These are phyloP conservation scores for Hypotaenidia philippensis DNA, from an alignment of 2,797 vertebrate species.

Conservation along the genomic window DNA sequence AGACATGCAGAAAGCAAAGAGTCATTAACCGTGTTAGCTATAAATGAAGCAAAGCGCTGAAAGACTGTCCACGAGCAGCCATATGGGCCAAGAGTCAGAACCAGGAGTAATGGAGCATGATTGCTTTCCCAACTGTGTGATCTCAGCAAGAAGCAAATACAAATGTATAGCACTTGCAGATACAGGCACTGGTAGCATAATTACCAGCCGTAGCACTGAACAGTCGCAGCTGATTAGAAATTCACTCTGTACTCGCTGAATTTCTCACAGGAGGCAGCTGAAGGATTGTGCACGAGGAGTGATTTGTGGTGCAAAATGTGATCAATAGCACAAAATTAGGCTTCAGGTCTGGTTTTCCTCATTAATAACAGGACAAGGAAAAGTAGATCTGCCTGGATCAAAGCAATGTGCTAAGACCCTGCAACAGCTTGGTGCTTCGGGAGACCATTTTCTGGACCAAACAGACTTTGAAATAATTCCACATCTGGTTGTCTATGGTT, in stretches of 20 bases:
- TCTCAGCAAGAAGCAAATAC: constrained; percentile 56
- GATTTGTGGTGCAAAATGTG: constrained; percentile 45
- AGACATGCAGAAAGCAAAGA: constrained; percentile 29
- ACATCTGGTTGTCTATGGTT: background rate
- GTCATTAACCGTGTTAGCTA: constrained; percentile 25
- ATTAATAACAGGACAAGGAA: constrained; percentile 23
- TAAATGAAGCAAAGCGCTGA: constrained; percentile 3
- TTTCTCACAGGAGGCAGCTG: constrained; percentile 46
- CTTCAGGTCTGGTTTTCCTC: constrained; percentile 32
- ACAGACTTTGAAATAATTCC: constrained; percentile 2
- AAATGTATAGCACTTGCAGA: constrained; percentile 35
- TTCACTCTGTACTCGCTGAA: constrained; percentile 18
- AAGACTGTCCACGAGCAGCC: constrained; percentile 1
- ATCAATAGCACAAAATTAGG: constrained; percentile 49
- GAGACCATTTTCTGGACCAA: constrained; percentile 10
- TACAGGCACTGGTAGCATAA: constrained; percentile 39
- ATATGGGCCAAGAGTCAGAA: constrained; percentile 56
- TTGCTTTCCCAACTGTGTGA: constrained; percentile 25
- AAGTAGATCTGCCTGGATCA: background rate
- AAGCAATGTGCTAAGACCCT: background rate
- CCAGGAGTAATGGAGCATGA: constrained; percentile 50
- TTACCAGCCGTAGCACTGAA: constrained; percentile 21
- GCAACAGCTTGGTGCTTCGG: background rate
- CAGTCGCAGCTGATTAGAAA: constrained; percentile 45
- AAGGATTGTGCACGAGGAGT: background rate